Evolutionary conservation across 2,888 invertebrate genomes (phyloP).

Genomic region (Microchrysa polita): DNA sequence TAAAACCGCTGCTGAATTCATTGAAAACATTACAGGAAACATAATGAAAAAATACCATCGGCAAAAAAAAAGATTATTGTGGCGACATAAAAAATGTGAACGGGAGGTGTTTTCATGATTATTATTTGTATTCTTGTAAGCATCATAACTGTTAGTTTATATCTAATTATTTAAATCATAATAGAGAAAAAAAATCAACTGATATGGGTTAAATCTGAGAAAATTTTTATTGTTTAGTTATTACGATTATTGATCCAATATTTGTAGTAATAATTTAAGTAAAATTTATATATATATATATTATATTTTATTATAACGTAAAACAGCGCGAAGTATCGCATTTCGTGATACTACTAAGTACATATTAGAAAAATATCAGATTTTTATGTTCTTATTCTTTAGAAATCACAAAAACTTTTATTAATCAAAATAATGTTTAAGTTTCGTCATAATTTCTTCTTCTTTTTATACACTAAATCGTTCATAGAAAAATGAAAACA

Average conservation of each 20-base stretch:
- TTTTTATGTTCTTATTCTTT: conserved; percentile 43
- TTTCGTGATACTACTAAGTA: neutral
- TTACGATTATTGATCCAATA: no score
- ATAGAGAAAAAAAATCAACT: conserved; percentile 10
- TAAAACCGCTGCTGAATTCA: conserved; percentile 11
- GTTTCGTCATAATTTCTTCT: conserved; percentile 48
- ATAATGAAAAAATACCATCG: conserved; percentile 17
- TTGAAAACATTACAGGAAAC: conserved; percentile 22
- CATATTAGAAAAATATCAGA: conserved; percentile 37
- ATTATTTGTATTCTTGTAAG: no score
- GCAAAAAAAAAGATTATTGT: conserved; percentile 26
- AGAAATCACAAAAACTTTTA: conserved; percentile 7
- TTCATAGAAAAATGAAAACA: conserved; percentile 22
- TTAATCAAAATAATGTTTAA: conserved; percentile 49
- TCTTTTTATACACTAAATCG: conserved; percentile 45
- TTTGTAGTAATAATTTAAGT: conserved; percentile 4
- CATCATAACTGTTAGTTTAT: conserved; percentile 25
- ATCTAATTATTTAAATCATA: conserved; percentile 30
- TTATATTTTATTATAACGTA: conserved; percentile 19
- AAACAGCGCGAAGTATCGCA: neutral
- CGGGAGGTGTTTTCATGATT: conserved; percentile 2
- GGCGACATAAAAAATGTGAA: neutral
- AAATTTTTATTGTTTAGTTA: conserved; percentile 6
- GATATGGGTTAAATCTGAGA: conserved; percentile 1
- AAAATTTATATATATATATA: neutral